A percentile compares a stretch with the other conserved stretches of the same genome.
Evolutionary conservation across 2,888 invertebrate genomes (phyloP).

Genomic region (Bugula neritina): DNA sequence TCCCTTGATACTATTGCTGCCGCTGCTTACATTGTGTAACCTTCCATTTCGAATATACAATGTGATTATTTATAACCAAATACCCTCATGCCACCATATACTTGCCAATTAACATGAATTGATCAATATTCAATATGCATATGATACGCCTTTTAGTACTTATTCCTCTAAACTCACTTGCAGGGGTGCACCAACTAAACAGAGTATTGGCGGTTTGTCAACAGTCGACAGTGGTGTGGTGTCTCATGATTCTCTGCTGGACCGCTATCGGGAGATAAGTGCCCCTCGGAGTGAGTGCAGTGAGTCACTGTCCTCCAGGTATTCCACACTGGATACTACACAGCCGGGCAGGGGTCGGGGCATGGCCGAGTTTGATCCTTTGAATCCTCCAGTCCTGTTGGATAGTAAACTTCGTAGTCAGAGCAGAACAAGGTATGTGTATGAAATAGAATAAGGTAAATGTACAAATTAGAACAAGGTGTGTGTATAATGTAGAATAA

Average conservation of each 20-base stretch:
- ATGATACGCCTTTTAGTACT: too few relatives aligned
- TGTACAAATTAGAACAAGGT: too few relatives aligned
- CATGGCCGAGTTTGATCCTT: conserved; percentile 7
- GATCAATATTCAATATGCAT: too few relatives aligned
- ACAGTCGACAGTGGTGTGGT: conserved; percentile 20
- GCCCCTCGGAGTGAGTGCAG: not conserved
- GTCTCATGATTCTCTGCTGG: conserved; percentile 19
- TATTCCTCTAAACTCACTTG: too few relatives aligned
- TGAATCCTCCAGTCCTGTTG: not conserved
- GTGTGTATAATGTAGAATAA: too few relatives aligned
- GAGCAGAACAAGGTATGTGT: conserved; percentile 7
- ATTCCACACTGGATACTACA: not conserved
- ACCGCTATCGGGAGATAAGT: not conserved
- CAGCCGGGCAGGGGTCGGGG: not conserved
- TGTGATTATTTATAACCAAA: too few relatives aligned
- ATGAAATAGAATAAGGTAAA: not conserved
- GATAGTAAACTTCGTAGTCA: conserved; percentile 18
- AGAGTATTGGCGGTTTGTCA: conserved; percentile 9
- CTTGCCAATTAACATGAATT: too few relatives aligned
- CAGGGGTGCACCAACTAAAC: not conserved
- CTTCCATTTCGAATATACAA: too few relatives aligned
- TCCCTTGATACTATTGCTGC: too few relatives aligned
- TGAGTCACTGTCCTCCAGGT: conserved; percentile 1
- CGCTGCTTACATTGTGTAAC: too few relatives aligned
- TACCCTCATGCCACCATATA: too few relatives aligned